phyloP scores from a whole-genome alignment of 2,113 vertebrate genomes.

The Mustela lutreola region DNA sequence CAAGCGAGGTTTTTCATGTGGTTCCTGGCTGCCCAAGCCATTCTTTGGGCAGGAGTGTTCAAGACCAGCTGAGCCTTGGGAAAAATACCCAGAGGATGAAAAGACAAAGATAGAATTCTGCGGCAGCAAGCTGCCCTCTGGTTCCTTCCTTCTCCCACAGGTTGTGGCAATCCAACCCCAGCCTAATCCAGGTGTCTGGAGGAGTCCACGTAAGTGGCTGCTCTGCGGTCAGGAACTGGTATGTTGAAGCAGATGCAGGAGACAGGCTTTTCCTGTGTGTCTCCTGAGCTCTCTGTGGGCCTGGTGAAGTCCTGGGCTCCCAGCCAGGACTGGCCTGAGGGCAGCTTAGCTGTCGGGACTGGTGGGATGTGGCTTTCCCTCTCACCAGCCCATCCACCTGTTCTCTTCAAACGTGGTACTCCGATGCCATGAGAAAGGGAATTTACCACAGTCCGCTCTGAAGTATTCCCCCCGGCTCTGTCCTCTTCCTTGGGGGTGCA shows the following conservation, averaged over 20 bases:
- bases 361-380: neutral
- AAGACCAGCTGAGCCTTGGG: neutral
- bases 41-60: neutral
- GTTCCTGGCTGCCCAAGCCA: neutral
- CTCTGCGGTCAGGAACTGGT: neutral
- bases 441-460: neutral
- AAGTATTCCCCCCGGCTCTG: neutral
- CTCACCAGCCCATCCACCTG: neutral
- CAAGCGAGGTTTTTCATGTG: slow-evolving; percentile 8
- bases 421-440: neutral
- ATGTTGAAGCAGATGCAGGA: neutral
- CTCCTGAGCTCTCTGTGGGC: neutral
- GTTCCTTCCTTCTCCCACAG: neutral
- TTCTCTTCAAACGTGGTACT: neutral
- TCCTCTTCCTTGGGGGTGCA: neutral
- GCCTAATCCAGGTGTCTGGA: neutral
- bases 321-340: neutral
- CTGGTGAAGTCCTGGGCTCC: neutral
- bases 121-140: neutral
- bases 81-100: neutral
- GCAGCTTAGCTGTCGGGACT: neutral
- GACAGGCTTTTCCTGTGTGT: rapidly evolving
- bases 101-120: neutral
- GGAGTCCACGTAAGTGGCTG: neutral
- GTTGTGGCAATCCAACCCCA: too few species aligned